Conservation (phyloP, 2,113 vertebrate species). For the Vicugna pacos region DNA sequence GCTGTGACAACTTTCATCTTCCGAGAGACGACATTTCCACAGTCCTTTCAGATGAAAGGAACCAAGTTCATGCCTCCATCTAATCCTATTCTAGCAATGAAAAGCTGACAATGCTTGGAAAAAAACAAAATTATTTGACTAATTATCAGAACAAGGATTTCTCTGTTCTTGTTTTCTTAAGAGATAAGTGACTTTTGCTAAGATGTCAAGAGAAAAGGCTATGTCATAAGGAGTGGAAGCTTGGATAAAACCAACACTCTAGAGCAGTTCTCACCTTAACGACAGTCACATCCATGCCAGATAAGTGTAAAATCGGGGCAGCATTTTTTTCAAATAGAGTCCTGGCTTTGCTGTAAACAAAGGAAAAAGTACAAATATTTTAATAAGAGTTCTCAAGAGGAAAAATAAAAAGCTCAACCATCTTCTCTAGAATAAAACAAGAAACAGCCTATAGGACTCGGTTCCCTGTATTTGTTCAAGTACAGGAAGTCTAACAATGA, state of each 20-base stretch:
- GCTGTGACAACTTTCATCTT: not conserved
- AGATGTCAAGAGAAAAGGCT: not conserved
- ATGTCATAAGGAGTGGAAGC: not conserved
- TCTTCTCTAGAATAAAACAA: not conserved
- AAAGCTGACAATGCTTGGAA: not conserved
- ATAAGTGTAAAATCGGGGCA: constrained; percentile 96
- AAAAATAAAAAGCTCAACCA: not conserved
- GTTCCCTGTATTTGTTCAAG: not conserved
- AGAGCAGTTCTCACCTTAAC: constrained; percentile 91
- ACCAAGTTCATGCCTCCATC: not conserved
- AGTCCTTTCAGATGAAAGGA: not conserved
- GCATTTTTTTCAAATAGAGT: constrained; percentile 98
- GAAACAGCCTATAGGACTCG: not conserved
- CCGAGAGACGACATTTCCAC: not conserved
- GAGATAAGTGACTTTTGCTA: not conserved
- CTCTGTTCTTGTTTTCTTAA: not conserved
- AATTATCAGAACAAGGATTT: constrained; percentile 41
- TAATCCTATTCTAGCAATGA: constrained; percentile 19
- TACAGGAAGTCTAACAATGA: not conserved
- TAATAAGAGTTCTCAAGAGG: constrained; percentile 23
- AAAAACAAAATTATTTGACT: not conserved
- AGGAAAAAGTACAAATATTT: constrained; percentile 73
- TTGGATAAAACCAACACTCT: not conserved
- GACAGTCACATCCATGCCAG: constrained; percentile 95
- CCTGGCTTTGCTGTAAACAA: constrained; percentile 93